A percentile compares a stretch with the other conserved stretches of the same genome.
Conservation (phyloP, 1,140 invertebrate genomes). For the Tigriopus japonicus region DNA sequence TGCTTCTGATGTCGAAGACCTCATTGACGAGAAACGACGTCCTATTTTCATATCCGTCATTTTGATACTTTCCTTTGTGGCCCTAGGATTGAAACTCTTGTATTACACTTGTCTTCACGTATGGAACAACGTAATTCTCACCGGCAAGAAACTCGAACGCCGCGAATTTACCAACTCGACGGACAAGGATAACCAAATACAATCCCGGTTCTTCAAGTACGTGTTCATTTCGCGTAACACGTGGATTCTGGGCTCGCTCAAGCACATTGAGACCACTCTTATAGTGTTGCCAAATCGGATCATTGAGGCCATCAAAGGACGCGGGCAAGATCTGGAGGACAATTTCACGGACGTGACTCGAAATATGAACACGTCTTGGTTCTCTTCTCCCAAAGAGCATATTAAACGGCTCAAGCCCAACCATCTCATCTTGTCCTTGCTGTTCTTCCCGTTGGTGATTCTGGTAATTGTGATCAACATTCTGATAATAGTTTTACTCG, state of each 20-base stretch:
- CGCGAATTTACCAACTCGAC: neutral
- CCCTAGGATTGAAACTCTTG: neutral
- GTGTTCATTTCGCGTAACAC: neutral
- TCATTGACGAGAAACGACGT: neutral
- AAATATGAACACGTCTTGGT: neutral
- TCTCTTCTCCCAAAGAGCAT: neutral
- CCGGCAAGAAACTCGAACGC: neutral
- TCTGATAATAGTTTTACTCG: neutral
- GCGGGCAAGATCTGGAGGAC: neutral
- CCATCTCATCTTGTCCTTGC: neutral
- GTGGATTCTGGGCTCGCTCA: neutral
- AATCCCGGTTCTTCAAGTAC: neutral
- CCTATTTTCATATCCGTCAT: neutral
- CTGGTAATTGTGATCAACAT: neutral
- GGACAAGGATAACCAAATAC: neutral
- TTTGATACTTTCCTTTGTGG: neutral
- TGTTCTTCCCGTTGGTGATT: neutral
- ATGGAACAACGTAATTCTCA: neutral
- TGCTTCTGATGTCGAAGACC: neutral
- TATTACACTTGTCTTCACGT: neutral
- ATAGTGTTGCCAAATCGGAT: neutral
- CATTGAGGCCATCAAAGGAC: neutral
- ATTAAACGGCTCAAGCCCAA: neutral
- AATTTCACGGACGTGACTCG: neutral
- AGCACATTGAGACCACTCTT: neutral